Evolutionary conservation across 2,888 invertebrate genomes (phyloP), one percentile per base, ranked within the genome.

Genomic region (Graphium colonna): DNA sequence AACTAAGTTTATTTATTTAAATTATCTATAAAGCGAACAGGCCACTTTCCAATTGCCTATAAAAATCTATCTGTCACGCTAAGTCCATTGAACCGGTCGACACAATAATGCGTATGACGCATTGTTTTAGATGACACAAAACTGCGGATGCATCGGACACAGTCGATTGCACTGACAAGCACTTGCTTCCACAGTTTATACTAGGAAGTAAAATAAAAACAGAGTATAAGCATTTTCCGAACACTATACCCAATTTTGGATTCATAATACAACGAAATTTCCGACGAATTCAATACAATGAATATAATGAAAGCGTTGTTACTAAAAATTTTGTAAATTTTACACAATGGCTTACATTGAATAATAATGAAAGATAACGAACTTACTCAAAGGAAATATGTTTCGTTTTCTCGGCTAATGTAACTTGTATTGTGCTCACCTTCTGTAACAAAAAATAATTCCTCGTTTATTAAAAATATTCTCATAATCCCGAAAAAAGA

Each of bases 381-480:
- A 46, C 52, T 45, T 52, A 49, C 44, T 56, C 59, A 43, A 28
- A 52, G 51, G 13, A 17, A 47, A 16, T 61, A 60, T 62, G 61
- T 62, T 54, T 49, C 58, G 18, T 47, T 54, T 58, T 48, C 47
- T 44, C 51, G 43, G 39, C 51, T 59, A 61, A 58, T 58, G 5
- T 2, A 59, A 61, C 52, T 41, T 50, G 52, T 54, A 61, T 67
- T 60, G 61, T 57, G 43, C 89, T 89, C 87, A 89, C 89, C 89
- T 86, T 86, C 89, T 89, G 88, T 61, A 87, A 89, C 81, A 87
- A 87, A 72, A 73, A 61, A 74, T 65, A 75, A 64, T 63, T 54
- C 51, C 43, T 47, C 40, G 57, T 48, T 68, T 70, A 73, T 73
- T 67, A 71, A 71, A 75, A 72, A 72, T 62, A 69, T 73, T 73